Conservation (phyloP, 2,113 vertebrate genomes). For the Cebus imitator region DNA sequence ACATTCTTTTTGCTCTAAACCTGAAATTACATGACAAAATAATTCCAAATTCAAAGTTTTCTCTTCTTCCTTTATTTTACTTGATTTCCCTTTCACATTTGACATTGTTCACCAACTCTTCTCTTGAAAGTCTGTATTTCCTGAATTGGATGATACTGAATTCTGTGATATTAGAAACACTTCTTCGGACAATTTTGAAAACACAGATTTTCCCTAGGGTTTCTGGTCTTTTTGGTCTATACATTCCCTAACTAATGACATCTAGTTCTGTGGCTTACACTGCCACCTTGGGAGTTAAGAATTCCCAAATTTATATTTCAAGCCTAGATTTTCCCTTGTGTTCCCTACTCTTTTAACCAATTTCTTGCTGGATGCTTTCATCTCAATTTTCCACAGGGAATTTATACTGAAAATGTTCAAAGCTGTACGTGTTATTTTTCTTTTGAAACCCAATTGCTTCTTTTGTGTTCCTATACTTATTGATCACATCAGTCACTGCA, state of each 20-base stretch:
- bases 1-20: slow-evolving; percentile 1
- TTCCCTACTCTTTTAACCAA: not conserved
- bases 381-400: not conserved
- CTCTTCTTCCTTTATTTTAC: not conserved
- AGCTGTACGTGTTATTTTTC: not conserved
- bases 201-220: not conserved
- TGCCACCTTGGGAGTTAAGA: not conserved
- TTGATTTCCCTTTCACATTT: slow-evolving; percentile 1
- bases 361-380: not conserved
- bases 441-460: slow-evolving; percentile 1
- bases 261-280: not conserved
- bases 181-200: not conserved
- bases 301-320: not conserved
- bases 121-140: not conserved
- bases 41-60: not conserved
- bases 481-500: not conserved
- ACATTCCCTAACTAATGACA: not conserved
- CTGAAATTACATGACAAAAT: not conserved
- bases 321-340: not conserved
- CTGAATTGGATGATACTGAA: not conserved
- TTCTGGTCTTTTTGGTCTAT: not conserved
- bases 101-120: not conserved
- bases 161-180: not conserved
- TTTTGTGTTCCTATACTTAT: not conserved
- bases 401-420: slow-evolving; percentile 5